Percentiles rank a stretch among this genome's conserved stretches.
Conservation (phyloP, 2,113 vertebrate genomes). For the Gallinago media region DNA sequence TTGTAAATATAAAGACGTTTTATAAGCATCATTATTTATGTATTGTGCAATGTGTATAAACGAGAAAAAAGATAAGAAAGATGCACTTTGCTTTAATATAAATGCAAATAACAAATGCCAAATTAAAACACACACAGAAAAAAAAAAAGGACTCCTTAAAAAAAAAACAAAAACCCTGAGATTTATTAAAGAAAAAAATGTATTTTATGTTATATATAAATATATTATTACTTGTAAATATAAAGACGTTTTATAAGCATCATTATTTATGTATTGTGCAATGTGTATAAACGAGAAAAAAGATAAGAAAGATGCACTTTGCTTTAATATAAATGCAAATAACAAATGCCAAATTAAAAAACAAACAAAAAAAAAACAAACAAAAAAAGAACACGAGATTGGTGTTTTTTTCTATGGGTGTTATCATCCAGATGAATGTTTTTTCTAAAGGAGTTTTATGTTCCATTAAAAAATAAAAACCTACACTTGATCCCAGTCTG, state of each 20-base stretch:
- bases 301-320: slow-evolving; percentile 99
- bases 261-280: slow-evolving; percentile 99
- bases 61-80: slow-evolving; percentile 92
- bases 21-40: slow-evolving; percentile 99
- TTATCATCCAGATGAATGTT: slow-evolving; percentile 79
- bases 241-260: slow-evolving; percentile 99
- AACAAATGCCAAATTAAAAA: slow-evolving; percentile 94
- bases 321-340: slow-evolving; percentile 99
- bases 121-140: slow-evolving; percentile 82
- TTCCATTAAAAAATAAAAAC: slow-evolving; percentile 81
- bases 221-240: slow-evolving; percentile 99
- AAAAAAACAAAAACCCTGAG: slow-evolving; percentile 79
- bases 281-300: slow-evolving; percentile 98
- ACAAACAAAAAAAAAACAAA: slow-evolving; percentile 75
- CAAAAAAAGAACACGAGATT: slow-evolving; percentile 76
- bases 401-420: slow-evolving; percentile 75
- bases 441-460: slow-evolving; percentile 83
- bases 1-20: slow-evolving; percentile 99
- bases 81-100: slow-evolving; percentile 99
- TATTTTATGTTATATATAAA: slow-evolving; percentile 99
- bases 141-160: slow-evolving; percentile 83
- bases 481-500: slow-evolving; percentile 66
- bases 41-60: slow-evolving; percentile 99
- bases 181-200: slow-evolving; percentile 94
- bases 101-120: slow-evolving; percentile 99